phyloP scores from a whole-genome alignment of 2,888 invertebrate species.

The Sepiola atlantica region DNA sequence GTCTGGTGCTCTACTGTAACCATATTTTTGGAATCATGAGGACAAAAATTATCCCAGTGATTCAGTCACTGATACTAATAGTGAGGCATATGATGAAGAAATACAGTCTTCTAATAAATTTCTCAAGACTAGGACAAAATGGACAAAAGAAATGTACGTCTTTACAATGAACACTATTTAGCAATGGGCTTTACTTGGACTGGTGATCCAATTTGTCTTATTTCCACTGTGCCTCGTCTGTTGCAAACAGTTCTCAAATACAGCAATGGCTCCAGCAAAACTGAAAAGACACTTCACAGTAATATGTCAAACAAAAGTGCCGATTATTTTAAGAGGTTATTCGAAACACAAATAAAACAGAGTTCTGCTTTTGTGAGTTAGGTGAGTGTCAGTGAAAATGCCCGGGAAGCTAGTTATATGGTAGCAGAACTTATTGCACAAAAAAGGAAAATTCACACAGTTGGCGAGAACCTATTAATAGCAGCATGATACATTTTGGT shows the following conservation, averaged over 20 bases:
- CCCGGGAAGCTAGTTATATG: no score
- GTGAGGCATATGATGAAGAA: slow-evolving; percentile 34
- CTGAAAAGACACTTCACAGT: background rate
- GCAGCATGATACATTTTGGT: no score
- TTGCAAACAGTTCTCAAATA: slow-evolving; percentile 36
- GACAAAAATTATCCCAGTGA: no score
- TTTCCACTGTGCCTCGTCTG: slow-evolving; percentile 24
- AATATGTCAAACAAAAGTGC: background rate
- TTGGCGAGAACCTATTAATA: no score
- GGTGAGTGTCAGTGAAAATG: no score
- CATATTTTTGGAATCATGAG: background rate
- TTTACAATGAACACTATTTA: background rate
- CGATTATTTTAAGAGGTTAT: background rate
- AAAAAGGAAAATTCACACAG: no score
- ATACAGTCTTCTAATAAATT: background rate
- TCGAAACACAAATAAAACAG: no score
- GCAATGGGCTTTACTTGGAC: background rate
- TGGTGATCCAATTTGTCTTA: background rate
- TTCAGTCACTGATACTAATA: no score
- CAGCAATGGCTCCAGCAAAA: background rate
- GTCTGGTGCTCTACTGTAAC: no score
- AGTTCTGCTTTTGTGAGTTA: no score
- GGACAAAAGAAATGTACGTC: background rate
- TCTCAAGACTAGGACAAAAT: background rate
- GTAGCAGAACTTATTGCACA: no score